A percentile compares a stretch with the other conserved stretches of the same genome.
Evolutionary conservation across 2,113 vertebrate genomes (phyloP).

Genomic region (Clarias magur): DNA sequence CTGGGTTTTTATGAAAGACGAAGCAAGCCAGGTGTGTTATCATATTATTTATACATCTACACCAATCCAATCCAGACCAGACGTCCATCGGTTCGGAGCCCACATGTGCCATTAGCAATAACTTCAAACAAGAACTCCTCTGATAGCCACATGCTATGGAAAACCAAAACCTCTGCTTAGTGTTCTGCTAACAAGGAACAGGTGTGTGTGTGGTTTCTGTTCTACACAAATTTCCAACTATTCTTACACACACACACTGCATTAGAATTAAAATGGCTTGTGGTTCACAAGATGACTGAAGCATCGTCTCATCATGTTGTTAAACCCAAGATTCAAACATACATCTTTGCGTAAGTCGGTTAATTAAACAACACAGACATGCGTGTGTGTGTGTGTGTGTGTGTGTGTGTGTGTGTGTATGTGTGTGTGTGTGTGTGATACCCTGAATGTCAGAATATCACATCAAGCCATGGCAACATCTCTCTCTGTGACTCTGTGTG

Average conservation of each 20-base stretch:
- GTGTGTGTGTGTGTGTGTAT: too few relatives aligned
- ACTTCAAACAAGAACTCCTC: not conserved
- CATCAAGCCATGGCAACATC: not conserved
- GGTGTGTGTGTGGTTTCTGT: not conserved
- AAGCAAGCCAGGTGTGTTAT: not conserved
- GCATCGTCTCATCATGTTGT: not conserved
- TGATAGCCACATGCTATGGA: not conserved
- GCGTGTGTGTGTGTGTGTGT: too few relatives aligned
- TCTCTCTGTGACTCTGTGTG: not conserved
- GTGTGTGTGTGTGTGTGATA: too few relatives aligned
- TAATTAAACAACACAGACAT: not conserved
- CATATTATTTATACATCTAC: not conserved
- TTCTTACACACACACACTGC: not conserved
- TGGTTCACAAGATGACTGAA: conserved; percentile 11
- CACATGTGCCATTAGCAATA: not conserved
- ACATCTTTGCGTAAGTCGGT: not conserved
- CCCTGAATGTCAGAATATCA: conserved; percentile 2
- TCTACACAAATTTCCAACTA: not conserved
- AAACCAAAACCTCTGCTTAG: not conserved
- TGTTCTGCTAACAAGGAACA: not conserved
- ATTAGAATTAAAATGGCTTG: not conserved
- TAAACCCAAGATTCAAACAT: not conserved
- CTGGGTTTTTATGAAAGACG: not conserved
- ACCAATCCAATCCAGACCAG: not conserved
- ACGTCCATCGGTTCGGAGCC: not conserved